Evolutionary conservation across 1,140 invertebrate genomes (phyloP), one percentile per base, ranked within the genome.

Genomic region (Harpegnathos saltator): DNA sequence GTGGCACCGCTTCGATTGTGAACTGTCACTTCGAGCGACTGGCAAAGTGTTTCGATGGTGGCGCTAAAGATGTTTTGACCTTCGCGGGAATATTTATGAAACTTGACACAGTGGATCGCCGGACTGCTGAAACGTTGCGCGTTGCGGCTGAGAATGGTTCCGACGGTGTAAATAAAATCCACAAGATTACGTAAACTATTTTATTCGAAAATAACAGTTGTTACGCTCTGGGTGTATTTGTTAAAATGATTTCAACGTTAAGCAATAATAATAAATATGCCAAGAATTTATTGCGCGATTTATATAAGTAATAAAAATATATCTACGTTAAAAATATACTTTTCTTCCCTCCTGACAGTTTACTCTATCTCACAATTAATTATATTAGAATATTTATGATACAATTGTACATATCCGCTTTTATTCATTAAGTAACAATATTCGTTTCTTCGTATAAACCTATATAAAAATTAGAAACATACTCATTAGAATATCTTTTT

Each of bases 341-440:
- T 29, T 22, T 19, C 52, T 24, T 44, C 19, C 33, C 7, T n/a
- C n/a, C n/a, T 44, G n/a, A 61, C 38, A 58, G 11, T 59, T 59
- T 26, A 1, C 29, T n/a, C n/a, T 38, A 11, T 22, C 19, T 56
- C 59, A 26, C 12, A 12, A 59, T n/a, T 22, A 74, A 58, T 74
- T 61, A 48, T 48, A 48, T 59, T 59, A 24, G 24, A 74, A 74
- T 50, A 74, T 62, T 22, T 62, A 24, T 14, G 9, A 44, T 58
- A 24, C 19, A 56, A 72, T 58, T 56, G 38, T 58, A 9, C 11
- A 7, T 61, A 56, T 56, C 5, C 22, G 59, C 9, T 19, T 58
- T 56, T 22, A 65, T 44, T 44, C 2, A 17, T 72, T 58, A 73
- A 59, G 11, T 26, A 59, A 4, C 7, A 2, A 69, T 56, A 44